Evolutionary conservation across 37 sponge, comb jelly and placozoan species (phyloP).

Genomic region (Crambe crambe): DNA sequence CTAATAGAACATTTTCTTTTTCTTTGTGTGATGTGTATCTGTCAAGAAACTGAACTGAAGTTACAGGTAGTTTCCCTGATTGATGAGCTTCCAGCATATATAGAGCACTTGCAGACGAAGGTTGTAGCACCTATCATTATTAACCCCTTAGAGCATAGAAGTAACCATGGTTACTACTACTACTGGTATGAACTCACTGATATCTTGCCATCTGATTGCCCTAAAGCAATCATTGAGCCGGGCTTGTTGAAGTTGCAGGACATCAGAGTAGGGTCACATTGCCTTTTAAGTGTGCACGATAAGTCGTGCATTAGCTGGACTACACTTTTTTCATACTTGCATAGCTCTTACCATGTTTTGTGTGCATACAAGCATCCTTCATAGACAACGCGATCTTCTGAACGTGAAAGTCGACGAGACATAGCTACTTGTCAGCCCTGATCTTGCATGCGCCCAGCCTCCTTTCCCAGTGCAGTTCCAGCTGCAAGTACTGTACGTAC

Average conservation of each 20-base stretch:
- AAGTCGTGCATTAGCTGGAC: too few species aligned
- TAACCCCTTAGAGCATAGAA: too few species aligned
- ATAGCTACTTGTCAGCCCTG: too few species aligned
- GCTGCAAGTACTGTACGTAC: too few species aligned
- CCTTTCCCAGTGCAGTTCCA: too few species aligned
- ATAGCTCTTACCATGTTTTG: too few species aligned
- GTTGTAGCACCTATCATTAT: slow-evolving; percentile 24
- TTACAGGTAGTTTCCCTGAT: slow-evolving; percentile 7
- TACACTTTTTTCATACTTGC: too few species aligned
- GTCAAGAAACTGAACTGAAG: slow-evolving; percentile 7
- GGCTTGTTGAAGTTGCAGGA: slow-evolving; percentile 48
- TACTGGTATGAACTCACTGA: background rate
- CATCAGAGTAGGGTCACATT: slow-evolving; percentile 14
- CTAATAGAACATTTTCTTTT: background rate
- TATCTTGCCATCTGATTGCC: slow-evolving; percentile 28
- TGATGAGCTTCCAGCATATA: slow-evolving; percentile 21
- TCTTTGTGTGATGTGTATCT: background rate
- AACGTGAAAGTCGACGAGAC: too few species aligned
- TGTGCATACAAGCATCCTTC: too few species aligned
- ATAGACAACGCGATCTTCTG: too few species aligned
- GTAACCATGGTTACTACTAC: too few species aligned
- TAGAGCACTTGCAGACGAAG: slow-evolving; percentile 4
- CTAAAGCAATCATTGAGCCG: slow-evolving; percentile 40
- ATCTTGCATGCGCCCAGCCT: too few species aligned
- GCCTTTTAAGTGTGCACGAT: background rate